Conservation (phyloP, 2,888 invertebrate genomes). For the Tenthredo scrophulariae region DNA sequence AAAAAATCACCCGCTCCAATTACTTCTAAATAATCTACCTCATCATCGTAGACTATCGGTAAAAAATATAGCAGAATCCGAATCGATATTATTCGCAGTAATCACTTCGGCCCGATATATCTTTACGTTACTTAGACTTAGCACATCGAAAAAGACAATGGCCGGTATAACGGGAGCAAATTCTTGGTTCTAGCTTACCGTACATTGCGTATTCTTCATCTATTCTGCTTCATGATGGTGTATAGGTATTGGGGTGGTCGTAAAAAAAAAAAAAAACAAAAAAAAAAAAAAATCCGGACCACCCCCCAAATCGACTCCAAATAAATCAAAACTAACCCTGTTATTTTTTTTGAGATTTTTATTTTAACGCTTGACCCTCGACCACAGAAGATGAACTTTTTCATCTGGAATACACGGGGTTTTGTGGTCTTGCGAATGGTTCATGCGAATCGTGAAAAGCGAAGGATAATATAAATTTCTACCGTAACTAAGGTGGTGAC, state of each 20-base stretch:
- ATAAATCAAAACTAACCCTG: no score
- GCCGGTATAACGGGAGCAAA: conserved; percentile 23
- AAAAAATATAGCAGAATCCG: background rate
- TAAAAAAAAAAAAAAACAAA: no score
- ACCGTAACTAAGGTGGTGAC: background rate
- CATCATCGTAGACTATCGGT: background rate
- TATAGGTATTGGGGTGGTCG: no score
- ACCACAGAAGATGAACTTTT: no score
- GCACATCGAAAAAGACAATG: conserved; percentile 7
- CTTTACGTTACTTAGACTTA: background rate
- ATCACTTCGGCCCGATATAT: background rate
- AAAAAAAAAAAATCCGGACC: no score
- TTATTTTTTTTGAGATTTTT: no score
- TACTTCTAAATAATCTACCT: background rate
- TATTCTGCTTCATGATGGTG: background rate
- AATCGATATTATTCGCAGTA: background rate
- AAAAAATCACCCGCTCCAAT: background rate
- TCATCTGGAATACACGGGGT: no score
- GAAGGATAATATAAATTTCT: background rate
- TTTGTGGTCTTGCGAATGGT: no score
- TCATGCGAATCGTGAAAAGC: background rate
- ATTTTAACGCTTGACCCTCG: no score
- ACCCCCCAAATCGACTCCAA: no score
- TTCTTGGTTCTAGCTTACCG: background rate
- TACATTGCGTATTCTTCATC: background rate